Evolutionary conservation across 2,113 vertebrate genomes (phyloP), one percentile per base, ranked within the genome.

Genomic region (Lophochroa leadbeateri): DNA sequence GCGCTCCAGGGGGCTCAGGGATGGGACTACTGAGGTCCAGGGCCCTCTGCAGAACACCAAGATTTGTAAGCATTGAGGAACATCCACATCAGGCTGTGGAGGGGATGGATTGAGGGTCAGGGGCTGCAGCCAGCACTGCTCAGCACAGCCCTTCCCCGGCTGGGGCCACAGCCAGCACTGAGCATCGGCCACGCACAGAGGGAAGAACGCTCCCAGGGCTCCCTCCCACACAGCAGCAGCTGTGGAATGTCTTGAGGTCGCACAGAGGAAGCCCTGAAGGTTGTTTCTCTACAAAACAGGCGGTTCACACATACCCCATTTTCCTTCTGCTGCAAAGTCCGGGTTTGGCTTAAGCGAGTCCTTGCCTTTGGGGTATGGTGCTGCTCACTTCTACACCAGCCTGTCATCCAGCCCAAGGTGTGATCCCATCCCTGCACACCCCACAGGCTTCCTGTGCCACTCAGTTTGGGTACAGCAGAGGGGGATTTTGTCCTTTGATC

Each of bases 191-290:
- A 65, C n/a, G 47, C 0, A 0, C 76, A 49, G 23, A 63, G 80
- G 65, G 31, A 55, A 88, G 79, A 88, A 88, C 82, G 63, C n/a
- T 93, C 60, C 76, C 46, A 0, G 1, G n/a, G 79, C 91, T 91
- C 50, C 85, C 85, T 92, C 95, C 92, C 86, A 94, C 82, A 1
- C 82, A 80, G 90, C 16, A 88, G 74, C 94, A 95, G 95, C 91
- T 95, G 92, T 82, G 94, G 92, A 91, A 94, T 94, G 96, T 90
- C 91, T 92, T 86, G 94, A 91, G 77, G 89, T 58, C 84, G 83
- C 77, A 86, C 86, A 86, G 83, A 96, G 57, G 44, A 91, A 96
- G 91, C 80, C 92, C 89, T 79, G 83, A 58, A 94, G 94, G 83
- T 86, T 88, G 46, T 86, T 91, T 81, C 72, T 92, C 37, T 71